phyloP scores from a whole-genome alignment of 1,140 invertebrate genomes.

The Aporrectodea caliginosa region DNA sequence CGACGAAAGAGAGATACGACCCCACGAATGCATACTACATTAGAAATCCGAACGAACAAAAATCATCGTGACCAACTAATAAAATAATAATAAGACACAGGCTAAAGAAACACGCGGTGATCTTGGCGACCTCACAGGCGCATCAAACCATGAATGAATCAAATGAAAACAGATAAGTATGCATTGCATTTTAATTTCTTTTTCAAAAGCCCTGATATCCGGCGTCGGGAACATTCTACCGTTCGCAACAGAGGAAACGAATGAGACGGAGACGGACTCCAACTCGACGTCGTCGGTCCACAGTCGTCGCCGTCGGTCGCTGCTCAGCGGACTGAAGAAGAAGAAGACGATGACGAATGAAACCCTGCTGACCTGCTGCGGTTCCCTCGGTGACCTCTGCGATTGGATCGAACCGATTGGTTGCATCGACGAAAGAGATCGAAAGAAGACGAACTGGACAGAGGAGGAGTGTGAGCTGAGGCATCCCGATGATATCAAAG shows the following conservation, averaged over 20 bases:
- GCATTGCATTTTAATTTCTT: too few species aligned
- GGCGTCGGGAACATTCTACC: slow-evolving; percentile 19
- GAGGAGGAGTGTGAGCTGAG: slow-evolving; percentile 12
- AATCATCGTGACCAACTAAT: too few species aligned
- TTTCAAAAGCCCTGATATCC: slow-evolving; percentile 15
- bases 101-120: too few species aligned
- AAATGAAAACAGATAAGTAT: too few species aligned
- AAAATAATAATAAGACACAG: too few species aligned
- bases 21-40: too few species aligned
- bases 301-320: neutral
- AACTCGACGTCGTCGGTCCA: neutral
- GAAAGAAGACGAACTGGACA: slow-evolving; percentile 11
- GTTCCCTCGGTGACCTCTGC: slow-evolving; percentile 7
- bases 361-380: slow-evolving; percentile 14
- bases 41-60: too few species aligned
- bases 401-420: slow-evolving; percentile 10
- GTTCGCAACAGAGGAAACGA: slow-evolving; percentile 3
- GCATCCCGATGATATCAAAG: slow-evolving; percentile 24
- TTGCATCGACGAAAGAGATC: slow-evolving; percentile 6
- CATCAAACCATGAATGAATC: too few species aligned
- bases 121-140: too few species aligned
- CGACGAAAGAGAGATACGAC: too few species aligned
- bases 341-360: neutral
- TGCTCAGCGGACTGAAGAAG: slow-evolving; percentile 8
- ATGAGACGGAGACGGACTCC: neutral